Evolutionary conservation across 1,140 invertebrate genomes (phyloP).

Genomic region (Sitobion miscanthi): DNA sequence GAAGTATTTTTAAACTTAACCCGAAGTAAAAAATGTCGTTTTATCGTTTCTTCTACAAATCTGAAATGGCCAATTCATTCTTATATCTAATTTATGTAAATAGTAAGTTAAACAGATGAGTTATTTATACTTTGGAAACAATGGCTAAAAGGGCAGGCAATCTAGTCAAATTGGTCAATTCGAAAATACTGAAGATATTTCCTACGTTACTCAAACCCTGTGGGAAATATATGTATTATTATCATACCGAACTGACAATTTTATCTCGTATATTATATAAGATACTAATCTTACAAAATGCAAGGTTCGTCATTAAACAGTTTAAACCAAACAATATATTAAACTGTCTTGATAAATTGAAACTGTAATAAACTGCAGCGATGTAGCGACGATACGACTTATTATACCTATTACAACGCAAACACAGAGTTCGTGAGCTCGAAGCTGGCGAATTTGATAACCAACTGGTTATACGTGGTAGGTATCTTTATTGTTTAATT

Average conservation of each 20-base stretch:
- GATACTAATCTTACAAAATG: conserved; percentile 1
- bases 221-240: neutral
- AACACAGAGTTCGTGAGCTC: neutral
- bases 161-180: neutral
- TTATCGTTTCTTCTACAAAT: neutral
- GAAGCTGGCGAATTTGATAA: neutral
- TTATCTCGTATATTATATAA: neutral
- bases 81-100: neutral
- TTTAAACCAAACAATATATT: neutral
- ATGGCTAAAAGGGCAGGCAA: neutral
- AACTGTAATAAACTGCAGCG: neutral
- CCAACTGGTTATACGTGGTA: neutral
- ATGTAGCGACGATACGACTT: neutral
- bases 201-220: neutral
- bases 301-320: neutral
- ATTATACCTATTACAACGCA: too few relatives aligned
- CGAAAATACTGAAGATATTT: neutral
- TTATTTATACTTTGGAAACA: neutral
- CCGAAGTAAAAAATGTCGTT: neutral
- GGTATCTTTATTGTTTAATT: neutral
- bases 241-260: neutral
- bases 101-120: neutral
- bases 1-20: neutral
- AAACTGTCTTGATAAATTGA: neutral
- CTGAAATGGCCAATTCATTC: neutral